These are phyloP conservation scores for Cinara cedri DNA, from an alignment of 2,888 invertebrate species.

Conservation along the genomic window DNA sequence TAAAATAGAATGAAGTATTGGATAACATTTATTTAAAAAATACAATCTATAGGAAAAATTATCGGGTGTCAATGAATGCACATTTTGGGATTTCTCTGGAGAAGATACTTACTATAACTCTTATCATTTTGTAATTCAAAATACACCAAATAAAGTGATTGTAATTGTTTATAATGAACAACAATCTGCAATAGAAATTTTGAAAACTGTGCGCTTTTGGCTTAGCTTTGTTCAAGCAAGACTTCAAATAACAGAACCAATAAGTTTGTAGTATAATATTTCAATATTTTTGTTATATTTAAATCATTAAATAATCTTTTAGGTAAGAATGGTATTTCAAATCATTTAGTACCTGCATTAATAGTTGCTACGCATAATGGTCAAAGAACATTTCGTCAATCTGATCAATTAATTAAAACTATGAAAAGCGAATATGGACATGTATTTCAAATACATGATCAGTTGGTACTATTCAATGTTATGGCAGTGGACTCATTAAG, in stretches of 20 bases:
- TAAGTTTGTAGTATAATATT: slow-evolving; percentile 64
- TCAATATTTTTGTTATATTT: slow-evolving; percentile 12
- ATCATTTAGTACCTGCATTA: slow-evolving; percentile 39
- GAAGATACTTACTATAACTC: slow-evolving; percentile 74
- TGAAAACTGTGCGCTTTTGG: slow-evolving; percentile 76
- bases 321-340: slow-evolving; percentile 50
- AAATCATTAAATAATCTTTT: not conserved
- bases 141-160: slow-evolving; percentile 62
- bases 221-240: slow-evolving; percentile 75
- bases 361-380: slow-evolving; percentile 44
- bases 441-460: slow-evolving; percentile 45
- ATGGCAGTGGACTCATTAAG: slow-evolving; percentile 50
- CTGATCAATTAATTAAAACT: slow-evolving; percentile 39
- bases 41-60: slow-evolving; percentile 64
- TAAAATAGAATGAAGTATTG: not conserved
- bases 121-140: slow-evolving; percentile 77
- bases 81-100: slow-evolving; percentile 78
- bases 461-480: slow-evolving; percentile 32
- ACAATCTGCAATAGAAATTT: slow-evolving; percentile 72
- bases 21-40: not conserved
- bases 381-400: slow-evolving; percentile 26
- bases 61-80: slow-evolving; percentile 70
- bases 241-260: slow-evolving; percentile 68
- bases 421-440: slow-evolving; percentile 47
- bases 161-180: slow-evolving; percentile 72